Base-by-base conservation (phyloP, 2,888 invertebrate genomes). In the Philhelius pedissequus region DNA sequence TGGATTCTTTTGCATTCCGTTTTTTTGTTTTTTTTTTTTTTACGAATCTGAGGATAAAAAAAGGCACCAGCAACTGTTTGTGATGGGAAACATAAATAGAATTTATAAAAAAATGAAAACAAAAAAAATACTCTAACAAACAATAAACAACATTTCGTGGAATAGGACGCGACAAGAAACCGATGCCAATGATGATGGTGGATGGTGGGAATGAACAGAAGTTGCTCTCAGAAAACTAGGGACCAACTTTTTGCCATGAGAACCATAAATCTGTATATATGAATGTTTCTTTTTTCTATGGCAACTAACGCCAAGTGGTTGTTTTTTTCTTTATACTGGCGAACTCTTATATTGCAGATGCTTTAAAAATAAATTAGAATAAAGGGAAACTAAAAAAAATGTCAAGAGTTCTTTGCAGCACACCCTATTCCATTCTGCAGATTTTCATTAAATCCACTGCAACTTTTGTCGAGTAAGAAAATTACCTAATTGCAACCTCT, bases 111-210 rank as follows among this genome's bases (percentile, higher is more conserved):
- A 20, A 54, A 35, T 7, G 43, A 32, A 22, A 20, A 18, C 48
- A 50, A 13, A 56, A 40, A 52, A 52, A 35, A 25, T 18, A 45
- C 22, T 18, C 27, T 38, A 56, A 56, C 54, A 75, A 69, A 71
- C 62, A 79, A 71, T 71, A 66, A 79, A 68, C 22, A 75, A 75
- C 43, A 64, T 64, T 80, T 80, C 76, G 11, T 27, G 76, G 76
- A 80, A 80, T 68, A 35, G 52, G 43, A 50, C 18, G 70, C 32
- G 56, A 56, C 32, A 56, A 35, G 20, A 56, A n/a, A 56, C 56
- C 11, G 15, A 56, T 13, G 56, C 32, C 18, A 32, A 32, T 30
- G 54, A 22, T 25, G 48, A 3, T 15, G 27, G 15, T 25, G 8
- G 11, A 20, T 35, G 62, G 60, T 76, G 80, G 76, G 80, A 80